These are phyloP conservation scores for Euleptes europaea DNA, from an alignment of 2,113 vertebrate genomes.

Conservation along the genomic window DNA sequence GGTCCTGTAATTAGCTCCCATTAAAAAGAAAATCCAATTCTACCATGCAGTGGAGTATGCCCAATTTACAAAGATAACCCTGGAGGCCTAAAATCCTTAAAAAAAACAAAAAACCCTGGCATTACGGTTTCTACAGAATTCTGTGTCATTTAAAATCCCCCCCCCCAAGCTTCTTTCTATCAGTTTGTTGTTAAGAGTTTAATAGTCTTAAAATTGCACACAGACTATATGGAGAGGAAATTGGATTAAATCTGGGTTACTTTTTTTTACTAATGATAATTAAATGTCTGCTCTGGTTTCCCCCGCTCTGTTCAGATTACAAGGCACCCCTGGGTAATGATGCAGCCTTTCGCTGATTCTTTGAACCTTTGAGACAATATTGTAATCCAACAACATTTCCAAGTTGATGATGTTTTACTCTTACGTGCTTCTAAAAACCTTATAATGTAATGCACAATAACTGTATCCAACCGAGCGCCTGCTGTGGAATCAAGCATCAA, in stretches of 20 bases:
- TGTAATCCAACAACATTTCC: background rate
- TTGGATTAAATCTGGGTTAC: background rate
- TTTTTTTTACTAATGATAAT: background rate
- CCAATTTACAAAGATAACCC: background rate
- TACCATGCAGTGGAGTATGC: background rate
- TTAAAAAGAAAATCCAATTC: background rate
- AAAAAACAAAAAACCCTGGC: background rate
- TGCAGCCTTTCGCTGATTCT: background rate
- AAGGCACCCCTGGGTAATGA: background rate
- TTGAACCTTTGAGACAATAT: background rate
- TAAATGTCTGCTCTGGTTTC: background rate
- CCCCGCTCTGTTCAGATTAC: too few species aligned
- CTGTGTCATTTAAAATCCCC: background rate
- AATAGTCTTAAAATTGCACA: background rate
- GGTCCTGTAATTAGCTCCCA: background rate
- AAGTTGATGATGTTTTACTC: background rate
- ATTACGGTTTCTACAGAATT: background rate
- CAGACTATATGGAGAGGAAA: background rate
- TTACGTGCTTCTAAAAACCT: background rate
- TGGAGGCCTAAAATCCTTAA: background rate
- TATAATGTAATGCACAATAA: constrained; percentile 32
- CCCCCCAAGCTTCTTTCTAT: background rate
- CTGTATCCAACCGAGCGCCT: constrained; percentile 44
- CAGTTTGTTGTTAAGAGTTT: background rate
- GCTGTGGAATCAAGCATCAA: constrained; percentile 58